Percentiles rank a stretch among this genome's conserved stretches.
Conservation (phyloP, 2,113 vertebrate genomes). For the Astur gentilis region DNA sequence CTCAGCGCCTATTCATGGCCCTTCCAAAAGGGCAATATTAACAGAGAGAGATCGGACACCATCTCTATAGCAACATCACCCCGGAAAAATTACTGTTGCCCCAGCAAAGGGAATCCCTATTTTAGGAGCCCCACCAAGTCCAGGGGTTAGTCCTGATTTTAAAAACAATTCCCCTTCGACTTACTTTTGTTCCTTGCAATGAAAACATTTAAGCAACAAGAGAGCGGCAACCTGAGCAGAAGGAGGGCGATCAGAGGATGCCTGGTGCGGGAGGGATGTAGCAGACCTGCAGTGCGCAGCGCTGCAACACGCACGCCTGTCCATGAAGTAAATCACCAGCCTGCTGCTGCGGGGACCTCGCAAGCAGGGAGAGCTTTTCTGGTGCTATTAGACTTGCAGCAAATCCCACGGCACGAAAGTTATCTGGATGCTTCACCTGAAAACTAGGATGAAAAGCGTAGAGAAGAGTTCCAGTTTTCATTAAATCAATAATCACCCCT, state of each 20-base stretch:
- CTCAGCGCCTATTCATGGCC: slow-evolving; percentile 88
- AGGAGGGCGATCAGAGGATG: slow-evolving; percentile 40
- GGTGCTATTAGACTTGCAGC: not conserved
- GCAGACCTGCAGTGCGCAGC: slow-evolving; percentile 68
- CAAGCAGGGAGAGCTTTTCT: not conserved
- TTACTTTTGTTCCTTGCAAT: slow-evolving; percentile 49
- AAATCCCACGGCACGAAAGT: not conserved
- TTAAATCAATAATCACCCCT: not conserved
- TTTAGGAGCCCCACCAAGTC: not conserved
- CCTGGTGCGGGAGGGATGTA: slow-evolving; percentile 42
- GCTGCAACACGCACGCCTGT: slow-evolving; percentile 53
- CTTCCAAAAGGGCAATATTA: slow-evolving; percentile 75
- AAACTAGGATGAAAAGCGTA: not conserved
- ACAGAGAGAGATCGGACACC: slow-evolving; percentile 77
- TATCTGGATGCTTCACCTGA: not conserved
- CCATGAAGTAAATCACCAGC: slow-evolving; percentile 60
- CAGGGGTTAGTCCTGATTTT: not conserved
- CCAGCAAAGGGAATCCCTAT: slow-evolving; percentile 57
- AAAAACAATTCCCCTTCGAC: not conserved
- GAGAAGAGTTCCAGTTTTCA: not conserved
- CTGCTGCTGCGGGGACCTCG: not conserved
- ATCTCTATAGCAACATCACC: slow-evolving; percentile 86
- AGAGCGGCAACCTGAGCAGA: slow-evolving; percentile 42
- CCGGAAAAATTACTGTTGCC: slow-evolving; percentile 68
- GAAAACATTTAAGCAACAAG: slow-evolving; percentile 68